Evolutionary conservation across 2,113 vertebrate genomes (phyloP).

Genomic region (Nanorana parkeri): DNA sequence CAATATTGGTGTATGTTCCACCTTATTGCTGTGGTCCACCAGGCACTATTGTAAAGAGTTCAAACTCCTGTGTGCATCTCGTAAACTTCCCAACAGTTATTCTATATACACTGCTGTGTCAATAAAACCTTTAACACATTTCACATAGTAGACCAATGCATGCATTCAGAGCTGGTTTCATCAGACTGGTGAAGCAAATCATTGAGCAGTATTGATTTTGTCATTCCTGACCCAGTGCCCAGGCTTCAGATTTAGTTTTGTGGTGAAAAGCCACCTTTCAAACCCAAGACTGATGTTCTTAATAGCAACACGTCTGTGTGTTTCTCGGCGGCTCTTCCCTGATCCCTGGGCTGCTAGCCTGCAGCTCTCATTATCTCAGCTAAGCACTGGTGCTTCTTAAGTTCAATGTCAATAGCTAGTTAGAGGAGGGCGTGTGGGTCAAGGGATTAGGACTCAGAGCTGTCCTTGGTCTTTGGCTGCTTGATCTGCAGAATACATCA

Average conservation of each 20-base stretch:
- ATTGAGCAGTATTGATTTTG: constrained; percentile 46
- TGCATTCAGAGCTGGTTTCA: not conserved
- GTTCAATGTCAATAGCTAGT: constrained; percentile 82
- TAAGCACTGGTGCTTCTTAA: constrained; percentile 67
- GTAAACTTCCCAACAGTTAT: not conserved
- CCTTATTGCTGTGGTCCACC: too few species aligned
- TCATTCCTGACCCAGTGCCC: constrained; percentile 42
- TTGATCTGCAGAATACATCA: constrained; percentile 74
- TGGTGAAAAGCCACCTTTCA: constrained; percentile 40
- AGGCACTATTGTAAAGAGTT: too few species aligned
- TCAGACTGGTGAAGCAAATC: constrained; percentile 32
- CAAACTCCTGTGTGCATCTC: not conserved
- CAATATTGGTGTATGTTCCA: too few species aligned
- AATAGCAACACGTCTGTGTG: constrained; percentile 30
- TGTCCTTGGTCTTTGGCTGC: constrained; percentile 75
- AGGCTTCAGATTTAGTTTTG: constrained; percentile 38
- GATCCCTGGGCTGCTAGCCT: constrained; percentile 63
- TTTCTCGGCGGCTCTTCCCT: constrained; percentile 53
- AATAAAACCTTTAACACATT: not conserved
- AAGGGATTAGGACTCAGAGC: constrained; percentile 76
- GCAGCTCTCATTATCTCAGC: constrained; percentile 73
- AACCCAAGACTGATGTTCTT: constrained; percentile 22
- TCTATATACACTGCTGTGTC: not conserved
- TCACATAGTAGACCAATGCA: constrained; percentile 3
- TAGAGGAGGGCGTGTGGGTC: constrained; percentile 73